phyloP scores from a whole-genome alignment of 2,888 invertebrate genomes.

The Chymomyza amoena region DNA sequence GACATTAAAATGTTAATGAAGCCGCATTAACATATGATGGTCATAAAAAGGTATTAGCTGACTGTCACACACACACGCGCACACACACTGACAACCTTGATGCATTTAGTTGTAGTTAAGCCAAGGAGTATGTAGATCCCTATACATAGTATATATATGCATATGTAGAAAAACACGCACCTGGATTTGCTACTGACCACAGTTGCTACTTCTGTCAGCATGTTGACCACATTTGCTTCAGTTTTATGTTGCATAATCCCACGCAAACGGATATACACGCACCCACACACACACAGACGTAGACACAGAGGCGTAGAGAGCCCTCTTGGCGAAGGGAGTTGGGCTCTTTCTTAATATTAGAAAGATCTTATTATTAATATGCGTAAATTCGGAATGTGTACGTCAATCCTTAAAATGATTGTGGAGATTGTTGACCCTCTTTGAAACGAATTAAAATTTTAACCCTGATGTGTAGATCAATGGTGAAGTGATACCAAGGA shows the following conservation, averaged over 20 bases:
- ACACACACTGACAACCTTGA: conserved; percentile 14
- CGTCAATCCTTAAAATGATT: no score
- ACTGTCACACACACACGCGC: conserved; percentile 30
- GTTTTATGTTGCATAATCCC: conserved; percentile 64
- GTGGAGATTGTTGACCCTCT: no score
- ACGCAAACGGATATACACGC: background rate
- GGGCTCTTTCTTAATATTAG: no score
- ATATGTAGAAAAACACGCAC: conserved; percentile 32
- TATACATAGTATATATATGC: no score
- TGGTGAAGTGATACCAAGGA: no score
- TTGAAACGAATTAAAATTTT: no score
- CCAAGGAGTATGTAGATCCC: conserved; percentile 23
- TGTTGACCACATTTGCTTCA: conserved; percentile 24
- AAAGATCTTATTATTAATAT: no score
- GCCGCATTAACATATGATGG: conserved; percentile 70
- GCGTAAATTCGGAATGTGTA: no score
- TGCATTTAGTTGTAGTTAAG: conserved; percentile 52
- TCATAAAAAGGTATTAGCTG: conserved; percentile 70
- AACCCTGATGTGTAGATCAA: no score
- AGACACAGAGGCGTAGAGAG: background rate
- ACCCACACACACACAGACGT: conserved; percentile 7
- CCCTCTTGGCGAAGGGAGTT: no score
- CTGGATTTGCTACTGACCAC: conserved; percentile 62
- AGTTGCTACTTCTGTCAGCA: conserved; percentile 41
- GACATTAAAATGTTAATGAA: conserved; percentile 73